These are phyloP conservation scores for Apis laboriosa DNA, from an alignment of 1,140 invertebrate genomes.

Conservation along the genomic window DNA sequence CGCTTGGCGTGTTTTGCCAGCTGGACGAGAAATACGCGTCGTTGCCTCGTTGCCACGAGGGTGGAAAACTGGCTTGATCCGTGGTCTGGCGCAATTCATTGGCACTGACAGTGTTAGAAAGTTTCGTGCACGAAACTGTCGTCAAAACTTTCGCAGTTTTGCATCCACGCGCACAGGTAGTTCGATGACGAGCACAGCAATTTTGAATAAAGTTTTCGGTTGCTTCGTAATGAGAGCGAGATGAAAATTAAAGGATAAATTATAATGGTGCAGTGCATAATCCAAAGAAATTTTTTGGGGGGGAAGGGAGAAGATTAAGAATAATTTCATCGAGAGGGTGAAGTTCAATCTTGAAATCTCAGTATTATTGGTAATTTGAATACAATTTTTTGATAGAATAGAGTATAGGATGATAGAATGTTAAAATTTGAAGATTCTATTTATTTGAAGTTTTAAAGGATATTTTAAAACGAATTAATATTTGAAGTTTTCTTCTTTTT, in stretches of 20 bases:
- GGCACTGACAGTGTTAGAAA: conserved; percentile 3
- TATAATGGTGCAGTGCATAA: neutral
- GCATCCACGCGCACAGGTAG: neutral
- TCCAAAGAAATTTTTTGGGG: too few relatives aligned
- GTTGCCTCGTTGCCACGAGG: neutral
- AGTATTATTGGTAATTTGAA: too few relatives aligned
- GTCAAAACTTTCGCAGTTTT: conserved; percentile 27
- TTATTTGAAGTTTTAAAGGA: too few relatives aligned
- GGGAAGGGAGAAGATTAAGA: neutral
- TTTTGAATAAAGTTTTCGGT: neutral
- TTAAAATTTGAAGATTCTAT: too few relatives aligned
- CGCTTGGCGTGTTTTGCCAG: neutral
- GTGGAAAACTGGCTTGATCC: neutral
- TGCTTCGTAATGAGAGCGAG: neutral
- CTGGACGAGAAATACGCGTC: neutral
- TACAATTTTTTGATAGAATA: too few relatives aligned
- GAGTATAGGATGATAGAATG: too few relatives aligned
- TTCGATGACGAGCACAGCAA: neutral
- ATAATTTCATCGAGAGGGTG: neutral
- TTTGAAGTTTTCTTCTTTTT: too few relatives aligned
- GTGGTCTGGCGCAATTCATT: conserved; percentile 7
- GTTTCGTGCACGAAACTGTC: conserved; percentile 25
- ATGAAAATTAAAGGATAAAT: neutral
- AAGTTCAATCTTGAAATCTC: too few relatives aligned
- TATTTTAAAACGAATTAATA: too few relatives aligned